A percentile compares a stretch with the other conserved stretches of the same genome.
These are phyloP conservation scores for Dipodomys spectabilis DNA, from an alignment of 2,113 vertebrate species.

Conservation along the genomic window DNA sequence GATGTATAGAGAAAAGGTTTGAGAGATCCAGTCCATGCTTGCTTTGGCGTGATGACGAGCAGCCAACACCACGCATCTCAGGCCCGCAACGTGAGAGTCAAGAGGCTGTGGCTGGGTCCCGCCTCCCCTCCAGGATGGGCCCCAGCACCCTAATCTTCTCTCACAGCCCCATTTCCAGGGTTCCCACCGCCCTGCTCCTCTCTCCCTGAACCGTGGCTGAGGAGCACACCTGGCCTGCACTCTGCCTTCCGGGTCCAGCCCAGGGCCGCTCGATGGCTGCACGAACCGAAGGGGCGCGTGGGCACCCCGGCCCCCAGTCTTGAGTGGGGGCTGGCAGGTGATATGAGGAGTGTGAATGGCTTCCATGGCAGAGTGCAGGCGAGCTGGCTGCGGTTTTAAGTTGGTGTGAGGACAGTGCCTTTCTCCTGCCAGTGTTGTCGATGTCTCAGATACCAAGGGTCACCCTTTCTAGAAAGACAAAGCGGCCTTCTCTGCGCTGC, in stretches of 20 bases:
- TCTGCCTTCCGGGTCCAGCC: background rate
- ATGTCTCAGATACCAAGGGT: background rate
- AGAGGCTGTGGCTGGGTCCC: background rate
- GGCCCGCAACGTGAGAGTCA: background rate
- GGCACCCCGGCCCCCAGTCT: background rate
- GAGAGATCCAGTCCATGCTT: background rate
- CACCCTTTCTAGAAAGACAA: background rate
- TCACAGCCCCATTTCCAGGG: background rate
- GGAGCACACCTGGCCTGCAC: background rate
- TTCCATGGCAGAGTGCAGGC: accelerated
- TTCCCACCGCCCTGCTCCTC: too few species aligned
- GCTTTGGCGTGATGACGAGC: background rate
- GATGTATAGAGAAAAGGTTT: background rate
- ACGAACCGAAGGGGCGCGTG: background rate
- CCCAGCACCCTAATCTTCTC: background rate
- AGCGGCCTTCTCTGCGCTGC: background rate
- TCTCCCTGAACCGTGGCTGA: accelerated
- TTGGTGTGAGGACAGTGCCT: background rate
- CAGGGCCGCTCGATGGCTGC: background rate
- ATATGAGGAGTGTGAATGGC: background rate
- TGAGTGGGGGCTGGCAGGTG: too few species aligned
- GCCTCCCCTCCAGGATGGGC: background rate
- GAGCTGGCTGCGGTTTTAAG: background rate
- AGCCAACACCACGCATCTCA: too few species aligned
- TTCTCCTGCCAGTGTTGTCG: background rate